Base-by-base conservation (phyloP, 2,797 vertebrate species). In the Aldrovandia affinis region DNA sequence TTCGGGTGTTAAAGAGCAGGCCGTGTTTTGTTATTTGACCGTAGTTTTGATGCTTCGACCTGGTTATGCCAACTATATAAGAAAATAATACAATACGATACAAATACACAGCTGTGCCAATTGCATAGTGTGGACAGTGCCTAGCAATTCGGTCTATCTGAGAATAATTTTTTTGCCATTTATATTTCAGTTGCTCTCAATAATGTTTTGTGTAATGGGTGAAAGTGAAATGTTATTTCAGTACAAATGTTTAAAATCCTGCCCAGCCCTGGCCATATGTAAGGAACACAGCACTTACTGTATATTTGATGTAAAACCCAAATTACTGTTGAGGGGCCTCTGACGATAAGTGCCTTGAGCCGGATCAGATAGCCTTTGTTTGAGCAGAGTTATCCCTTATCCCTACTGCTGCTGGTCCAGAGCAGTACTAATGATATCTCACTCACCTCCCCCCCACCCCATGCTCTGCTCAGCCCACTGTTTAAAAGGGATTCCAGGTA, bases 401-500 rank as follows among this genome's bases (percentile, higher is more conserved):
- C 39, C 30, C 54, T 6, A 18, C 30, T 55, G 3, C 20, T 80
- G 20, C 15, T 55, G 54, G 79, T 22, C 18, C 2, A 20, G 20
- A 28, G 30, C 33, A 20, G 15, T 65, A 36, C 30, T 68, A 9
- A 8, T 25, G 12, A 50, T 50, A 50, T 50, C 47, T 50, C 47
- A 50, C 12, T 33, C 68, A 30, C 30, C 70, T 20, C 54, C 44
- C 25, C 0, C 90, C 73, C 42, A 25, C 73, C 88, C 0, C 81
- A 82, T 91, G 90, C 88, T 89, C 81, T 73, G 61, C 75, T 22
- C 93, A 89, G 91, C 88, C 81, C 5, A 70, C 33, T 25, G 22
- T 94, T 93, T 90, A 92, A 89, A 68, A 68, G 22, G 83, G 87
- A 77, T 77, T 77, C n/a, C 25, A 80, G 81, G 79, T 92, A 86